Evolutionary conservation across 2,113 vertebrate genomes (phyloP).

Genomic region (Varanus salvator): DNA sequence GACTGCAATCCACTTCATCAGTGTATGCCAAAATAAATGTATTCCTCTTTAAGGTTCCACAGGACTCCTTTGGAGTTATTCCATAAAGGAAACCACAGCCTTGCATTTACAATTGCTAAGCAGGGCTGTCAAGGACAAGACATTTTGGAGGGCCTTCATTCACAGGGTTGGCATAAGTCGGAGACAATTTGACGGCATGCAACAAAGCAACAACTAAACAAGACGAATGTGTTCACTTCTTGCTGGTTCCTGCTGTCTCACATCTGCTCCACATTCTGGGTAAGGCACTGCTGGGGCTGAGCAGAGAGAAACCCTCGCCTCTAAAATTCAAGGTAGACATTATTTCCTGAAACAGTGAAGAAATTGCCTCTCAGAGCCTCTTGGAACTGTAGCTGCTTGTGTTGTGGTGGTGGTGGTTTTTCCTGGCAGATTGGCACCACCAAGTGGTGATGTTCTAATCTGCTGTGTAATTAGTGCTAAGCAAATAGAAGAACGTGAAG

Average conservation of each 20-base stretch:
- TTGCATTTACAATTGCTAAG: too few species aligned
- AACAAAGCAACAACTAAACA: not conserved
- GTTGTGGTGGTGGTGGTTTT: conserved; percentile 19
- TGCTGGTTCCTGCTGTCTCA: conserved; percentile 33
- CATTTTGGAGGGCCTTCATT: too few species aligned
- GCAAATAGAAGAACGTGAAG: not conserved
- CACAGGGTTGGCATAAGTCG: too few species aligned
- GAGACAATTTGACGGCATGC: too few species aligned
- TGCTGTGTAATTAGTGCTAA: not conserved
- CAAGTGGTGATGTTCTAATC: not conserved
- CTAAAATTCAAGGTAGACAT: not conserved
- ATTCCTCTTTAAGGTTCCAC: not conserved
- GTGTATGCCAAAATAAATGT: not conserved
- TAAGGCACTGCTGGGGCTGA: conserved; percentile 9
- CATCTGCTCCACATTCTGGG: conserved; percentile 57
- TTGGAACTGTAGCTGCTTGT: not conserved
- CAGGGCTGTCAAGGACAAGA: too few species aligned
- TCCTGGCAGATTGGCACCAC: not conserved
- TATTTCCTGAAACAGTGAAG: not conserved
- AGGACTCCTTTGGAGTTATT: not conserved
- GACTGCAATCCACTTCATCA: not conserved
- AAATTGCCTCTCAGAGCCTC: not conserved
- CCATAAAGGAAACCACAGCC: too few species aligned
- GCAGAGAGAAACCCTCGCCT: conserved; percentile 26
- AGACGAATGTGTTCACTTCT: conserved; percentile 18